A percentile compares a stretch with the other conserved stretches of the same genome.
Conservation (phyloP, 2,888 invertebrate species). For the Xestia sexstrigata region DNA sequence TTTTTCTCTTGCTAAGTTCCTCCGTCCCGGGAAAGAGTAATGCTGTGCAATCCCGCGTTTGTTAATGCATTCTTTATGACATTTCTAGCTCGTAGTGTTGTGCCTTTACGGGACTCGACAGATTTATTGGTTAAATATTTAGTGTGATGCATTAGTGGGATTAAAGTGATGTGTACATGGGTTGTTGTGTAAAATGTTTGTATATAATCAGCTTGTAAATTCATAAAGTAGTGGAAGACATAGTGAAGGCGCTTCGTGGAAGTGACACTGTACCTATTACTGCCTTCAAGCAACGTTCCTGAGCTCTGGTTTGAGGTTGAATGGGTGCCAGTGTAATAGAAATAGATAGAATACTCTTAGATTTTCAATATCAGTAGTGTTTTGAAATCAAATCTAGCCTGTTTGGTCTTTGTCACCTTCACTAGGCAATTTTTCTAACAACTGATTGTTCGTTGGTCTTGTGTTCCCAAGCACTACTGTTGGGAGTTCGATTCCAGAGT, state of each 20-base stretch:
- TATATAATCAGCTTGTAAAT: constrained; percentile 2
- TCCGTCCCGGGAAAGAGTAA: constrained; percentile 53
- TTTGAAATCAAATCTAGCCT: not conserved
- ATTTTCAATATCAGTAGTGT: not conserved
- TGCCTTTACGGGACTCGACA: constrained; percentile 56
- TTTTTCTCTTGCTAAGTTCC: constrained; percentile 55
- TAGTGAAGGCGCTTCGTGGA: not conserved
- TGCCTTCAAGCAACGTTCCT: not conserved
- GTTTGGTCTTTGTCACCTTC: not conserved
- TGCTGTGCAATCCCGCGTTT: constrained; percentile 62
- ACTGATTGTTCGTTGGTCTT: not conserved
- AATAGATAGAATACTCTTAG: not conserved
- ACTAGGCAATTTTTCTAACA: not conserved
- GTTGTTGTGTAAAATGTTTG: constrained; percentile 19
- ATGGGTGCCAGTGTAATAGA: not conserved
- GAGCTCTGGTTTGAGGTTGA: not conserved
- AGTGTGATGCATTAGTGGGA: constrained; percentile 64
- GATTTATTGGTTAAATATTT: constrained; percentile 67
- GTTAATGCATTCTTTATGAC: constrained; percentile 73
- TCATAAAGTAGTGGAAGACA: not conserved
- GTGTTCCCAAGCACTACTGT: not conserved
- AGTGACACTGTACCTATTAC: not conserved
- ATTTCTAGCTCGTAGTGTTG: constrained; percentile 63
- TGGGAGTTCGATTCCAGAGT: not conserved
- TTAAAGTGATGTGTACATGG: constrained; percentile 48